Percentiles rank a stretch among this genome's conserved stretches.
phyloP scores from a whole-genome alignment of 1,140 invertebrate species.

The Chrysopa pallens region DNA sequence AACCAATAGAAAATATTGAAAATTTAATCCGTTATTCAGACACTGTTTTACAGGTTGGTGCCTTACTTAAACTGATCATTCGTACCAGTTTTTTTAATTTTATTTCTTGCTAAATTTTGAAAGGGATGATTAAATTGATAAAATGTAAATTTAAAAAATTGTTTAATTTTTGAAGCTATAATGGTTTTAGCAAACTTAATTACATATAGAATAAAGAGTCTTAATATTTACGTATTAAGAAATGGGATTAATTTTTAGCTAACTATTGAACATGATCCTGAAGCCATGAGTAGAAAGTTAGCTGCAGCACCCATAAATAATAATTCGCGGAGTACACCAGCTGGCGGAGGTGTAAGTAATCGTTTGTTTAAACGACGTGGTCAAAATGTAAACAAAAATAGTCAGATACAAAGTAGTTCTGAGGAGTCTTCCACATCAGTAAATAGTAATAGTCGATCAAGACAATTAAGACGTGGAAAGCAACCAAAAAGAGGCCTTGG shows the following conservation, averaged over 20 bases:
- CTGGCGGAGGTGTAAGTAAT: constrained; percentile 34
- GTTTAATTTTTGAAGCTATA: too few relatives aligned
- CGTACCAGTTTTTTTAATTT: too few relatives aligned
- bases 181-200: too few relatives aligned
- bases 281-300: constrained; percentile 33
- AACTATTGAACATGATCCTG: constrained; percentile 78
- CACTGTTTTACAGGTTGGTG: constrained; percentile 47
- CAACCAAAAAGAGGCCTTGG: constrained; percentile 18
- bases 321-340: constrained; percentile 16
- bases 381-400: constrained; percentile 28
- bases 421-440: neutral
- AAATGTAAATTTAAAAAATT: too few relatives aligned
- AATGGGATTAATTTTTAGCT: too few relatives aligned
- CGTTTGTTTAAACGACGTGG: constrained; percentile 42
- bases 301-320: constrained; percentile 22
- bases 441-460: constrained; percentile 17
- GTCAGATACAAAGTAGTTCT: neutral
- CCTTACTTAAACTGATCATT: neutral
- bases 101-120: too few relatives aligned
- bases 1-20: constrained; percentile 57
- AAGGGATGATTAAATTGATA: too few relatives aligned
- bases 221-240: too few relatives aligned
- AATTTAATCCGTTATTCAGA: constrained; percentile 54
- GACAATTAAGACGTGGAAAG: constrained; percentile 25
- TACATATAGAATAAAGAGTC: too few relatives aligned